Base-by-base conservation (phyloP, 2,113 vertebrate species). In the Phainopepla nitens region DNA sequence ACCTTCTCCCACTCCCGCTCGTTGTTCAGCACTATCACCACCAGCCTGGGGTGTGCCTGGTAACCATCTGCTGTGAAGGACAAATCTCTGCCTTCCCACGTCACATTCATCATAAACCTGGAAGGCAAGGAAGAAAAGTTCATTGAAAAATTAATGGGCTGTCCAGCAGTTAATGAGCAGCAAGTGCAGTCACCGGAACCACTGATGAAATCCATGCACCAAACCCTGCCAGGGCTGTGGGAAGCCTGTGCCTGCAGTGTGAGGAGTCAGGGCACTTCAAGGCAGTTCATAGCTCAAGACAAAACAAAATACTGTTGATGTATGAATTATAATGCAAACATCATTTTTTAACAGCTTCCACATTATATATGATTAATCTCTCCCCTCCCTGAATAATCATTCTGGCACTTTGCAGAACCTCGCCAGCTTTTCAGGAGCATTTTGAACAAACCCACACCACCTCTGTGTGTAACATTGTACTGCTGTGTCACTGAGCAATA, bases 91-190 rank as follows among this genome's bases (percentile, higher is more conserved):
- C 99, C 99, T 87, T 99, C 98, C 99, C 99, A 99, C 4, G 99
- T 99, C 96, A 99, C 99, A 53, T 99, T 99, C 98, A 99, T 99
- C 99, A 99, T 99, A 95, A 99, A 99, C 97, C 99, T 99, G 97
- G 79, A 96, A 98, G 93, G 75, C 65, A 96, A 91, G 83, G 66
- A n/a, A 86, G 86, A 81, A 84, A 96, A 53, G 83, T 94, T 93
- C 91, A 97, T 66, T 75, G 70, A 41, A 89, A 90, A 97, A 94
- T 95, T 78, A 97, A 97, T 95, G 89, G 96, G 84, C 84, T 80
- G 71, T 96, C 92, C 85, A 66, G 85, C 50, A 91, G 53, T 81
- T 94, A 96, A 96, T 51, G 91, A 96, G 93, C 58, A 82, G 49
- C 25, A 12, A 78, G 88, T 35, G 85, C 86, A 81, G 75, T 47